Evolutionary conservation across 2,113 vertebrate species (phyloP).

Genomic region (Carlito syrichta): DNA sequence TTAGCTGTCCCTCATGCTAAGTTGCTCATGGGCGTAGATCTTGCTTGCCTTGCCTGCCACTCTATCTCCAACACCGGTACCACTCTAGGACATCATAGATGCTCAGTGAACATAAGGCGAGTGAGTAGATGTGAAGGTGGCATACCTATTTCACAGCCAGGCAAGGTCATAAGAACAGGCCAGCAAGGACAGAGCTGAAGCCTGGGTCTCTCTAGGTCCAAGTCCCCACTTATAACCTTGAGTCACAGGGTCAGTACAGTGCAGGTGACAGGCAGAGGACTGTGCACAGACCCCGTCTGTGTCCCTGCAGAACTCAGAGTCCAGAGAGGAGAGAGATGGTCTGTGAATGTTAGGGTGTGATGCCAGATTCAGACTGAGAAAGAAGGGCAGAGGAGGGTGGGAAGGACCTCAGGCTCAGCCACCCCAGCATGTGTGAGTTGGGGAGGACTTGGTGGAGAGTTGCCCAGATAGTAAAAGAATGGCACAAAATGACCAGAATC

Average conservation of each 20-base stretch:
- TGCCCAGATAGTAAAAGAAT: conserved; percentile 60
- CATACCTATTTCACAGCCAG: too few species aligned
- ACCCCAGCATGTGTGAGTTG: neutral
- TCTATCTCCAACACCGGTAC: neutral
- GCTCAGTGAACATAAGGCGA: neutral
- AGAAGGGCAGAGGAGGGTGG: neutral
- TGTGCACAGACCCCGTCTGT: neutral
- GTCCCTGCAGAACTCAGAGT: neutral
- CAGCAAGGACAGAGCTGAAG: neutral
- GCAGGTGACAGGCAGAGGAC: neutral
- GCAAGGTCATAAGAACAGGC: neutral
- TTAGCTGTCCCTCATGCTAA: neutral
- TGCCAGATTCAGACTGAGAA: neutral
- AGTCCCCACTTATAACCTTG: too few species aligned
- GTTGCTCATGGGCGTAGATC: neutral
- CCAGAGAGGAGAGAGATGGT: neutral
- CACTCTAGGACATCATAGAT: neutral
- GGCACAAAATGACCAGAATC: conserved; percentile 13
- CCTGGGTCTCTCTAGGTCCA: neutral
- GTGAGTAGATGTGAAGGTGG: neutral
- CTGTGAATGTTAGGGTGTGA: neutral
- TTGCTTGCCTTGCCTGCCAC: neutral
- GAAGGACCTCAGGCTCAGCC: neutral
- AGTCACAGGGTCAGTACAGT: neutral
- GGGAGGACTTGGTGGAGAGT: neutral